Evolutionary conservation across 2,888 invertebrate species (phyloP).

Genomic region (Morpho achilles): DNA sequence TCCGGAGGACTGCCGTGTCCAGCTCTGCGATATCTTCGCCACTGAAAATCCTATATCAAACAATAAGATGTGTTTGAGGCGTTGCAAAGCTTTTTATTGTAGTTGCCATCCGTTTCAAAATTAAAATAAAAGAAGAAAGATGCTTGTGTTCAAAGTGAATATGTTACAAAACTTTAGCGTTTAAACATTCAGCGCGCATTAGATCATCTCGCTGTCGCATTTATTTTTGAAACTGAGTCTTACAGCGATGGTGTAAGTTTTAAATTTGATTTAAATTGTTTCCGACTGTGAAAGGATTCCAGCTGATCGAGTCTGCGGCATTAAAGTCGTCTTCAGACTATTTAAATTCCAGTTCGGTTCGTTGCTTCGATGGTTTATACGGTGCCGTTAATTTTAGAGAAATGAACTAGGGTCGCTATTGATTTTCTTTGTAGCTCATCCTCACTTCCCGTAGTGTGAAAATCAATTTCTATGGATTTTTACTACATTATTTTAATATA

Average conservation of each 20-base stretch:
- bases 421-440: constrained; percentile 43
- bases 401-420: constrained; percentile 60
- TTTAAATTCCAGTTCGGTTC: constrained; percentile 78
- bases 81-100: too few species aligned
- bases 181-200: too few species aligned
- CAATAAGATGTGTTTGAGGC: too few species aligned
- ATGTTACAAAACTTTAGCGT: too few species aligned
- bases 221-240: constrained; percentile 11
- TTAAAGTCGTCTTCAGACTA: constrained; percentile 72
- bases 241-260: constrained; percentile 13
- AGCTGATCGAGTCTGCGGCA: constrained; percentile 46
- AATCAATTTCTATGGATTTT: too few species aligned
- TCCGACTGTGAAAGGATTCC: constrained; percentile 38
- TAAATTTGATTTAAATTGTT: constrained; percentile 16
- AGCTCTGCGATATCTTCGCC: too few species aligned
- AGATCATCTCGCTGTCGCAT: background rate
- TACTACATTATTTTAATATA: too few species aligned
- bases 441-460: background rate
- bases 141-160: too few species aligned
- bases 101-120: too few species aligned
- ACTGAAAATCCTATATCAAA: too few species aligned
- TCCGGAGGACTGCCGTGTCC: too few species aligned
- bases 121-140: too few species aligned
- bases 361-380: constrained; percentile 78
- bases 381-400: constrained; percentile 73